Evolutionary conservation across 2,888 invertebrate species (phyloP), one percentile per base, ranked within the genome.

Genomic region (Andrena haemorrhoa): DNA sequence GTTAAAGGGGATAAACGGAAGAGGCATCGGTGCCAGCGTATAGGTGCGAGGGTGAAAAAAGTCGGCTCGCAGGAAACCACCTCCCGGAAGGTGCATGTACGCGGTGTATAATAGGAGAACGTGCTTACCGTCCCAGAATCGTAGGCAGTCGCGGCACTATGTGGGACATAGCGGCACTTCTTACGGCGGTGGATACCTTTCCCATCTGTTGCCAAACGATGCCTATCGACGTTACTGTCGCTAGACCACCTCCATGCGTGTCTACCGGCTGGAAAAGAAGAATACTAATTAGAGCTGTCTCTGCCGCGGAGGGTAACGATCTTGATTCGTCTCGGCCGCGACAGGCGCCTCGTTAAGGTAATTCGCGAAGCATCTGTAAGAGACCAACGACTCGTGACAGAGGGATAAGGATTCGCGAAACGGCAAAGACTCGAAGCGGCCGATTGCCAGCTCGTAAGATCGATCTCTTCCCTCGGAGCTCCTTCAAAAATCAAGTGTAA

Each of bases 141-240:
- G 84, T 88, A 73, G 86, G 66, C 85, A 74, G 84, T 70, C 83
- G 66, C 63, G 69, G 60, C 64, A 86, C 75, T 89, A 92, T 92
- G 91, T 92, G 88, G 92, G 91, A 92, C 92, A 92, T 92, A 92
- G 92, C 92, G 92, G 92, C 91, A 92, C 91, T 91, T 89, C 89
- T 89, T 88, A 84, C 87, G 83, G 85, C 79, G 77, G 79, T 85
- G 83, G 88, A 86, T 88, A 88, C 79, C 88, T 85, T 88, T 85
- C 79, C 82, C 87, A 87, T 74, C 83, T 80, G 72, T 70, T 81
- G 71, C 82, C 82, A 71, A 85, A 81, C 84, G 69, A 75, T 53
- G 82, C 84, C 63, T 70, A 69, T 85, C 86, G 85, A 77, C 79
- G 70, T 85, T 72, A 72, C 76, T 75, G 75, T 76, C 79, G 53